A percentile compares a stretch with the other conserved stretches of the same genome.
Evolutionary conservation across 2,113 vertebrate genomes (phyloP).

Genomic region (Malurus alboscapulatus): DNA sequence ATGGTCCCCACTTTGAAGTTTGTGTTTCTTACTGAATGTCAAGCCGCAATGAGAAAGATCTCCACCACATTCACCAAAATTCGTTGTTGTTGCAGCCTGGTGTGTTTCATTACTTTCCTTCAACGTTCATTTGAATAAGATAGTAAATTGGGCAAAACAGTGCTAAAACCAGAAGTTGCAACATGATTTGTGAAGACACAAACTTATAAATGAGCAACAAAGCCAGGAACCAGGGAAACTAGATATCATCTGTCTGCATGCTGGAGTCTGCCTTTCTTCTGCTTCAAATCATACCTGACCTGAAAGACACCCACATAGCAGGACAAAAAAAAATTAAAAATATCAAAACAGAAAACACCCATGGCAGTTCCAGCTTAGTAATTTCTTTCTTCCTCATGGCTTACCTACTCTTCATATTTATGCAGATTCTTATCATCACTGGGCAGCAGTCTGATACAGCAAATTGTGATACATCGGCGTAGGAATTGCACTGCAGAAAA

Average conservation of each 20-base stretch:
- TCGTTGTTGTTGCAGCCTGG: not conserved
- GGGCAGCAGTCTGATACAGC: not conserved
- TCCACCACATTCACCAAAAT: not conserved
- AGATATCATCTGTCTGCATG: not conserved
- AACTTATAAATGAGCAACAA: not conserved
- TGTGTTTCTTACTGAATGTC: not conserved
- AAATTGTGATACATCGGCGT: not conserved
- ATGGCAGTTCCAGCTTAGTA: not conserved
- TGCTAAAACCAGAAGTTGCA: not conserved
- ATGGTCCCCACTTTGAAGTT: not conserved
- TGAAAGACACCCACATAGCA: not conserved
- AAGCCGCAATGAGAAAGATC: not conserved
- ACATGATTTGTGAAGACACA: not conserved
- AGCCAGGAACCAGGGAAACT: not conserved
- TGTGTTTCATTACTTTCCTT: not conserved
- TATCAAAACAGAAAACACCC: not conserved
- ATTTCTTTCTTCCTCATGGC: not conserved
- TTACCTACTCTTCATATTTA: not conserved
- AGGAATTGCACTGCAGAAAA: constrained; percentile 17
- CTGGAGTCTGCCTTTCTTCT: not conserved
- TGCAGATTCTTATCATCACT: not conserved
- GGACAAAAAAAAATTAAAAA: not conserved
- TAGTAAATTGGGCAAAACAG: not conserved
- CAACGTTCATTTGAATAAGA: not conserved
- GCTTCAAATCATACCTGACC: not conserved